These are phyloP conservation scores for Rapana venosa DNA, from an alignment of 2,888 invertebrate species.

Conservation along the genomic window DNA sequence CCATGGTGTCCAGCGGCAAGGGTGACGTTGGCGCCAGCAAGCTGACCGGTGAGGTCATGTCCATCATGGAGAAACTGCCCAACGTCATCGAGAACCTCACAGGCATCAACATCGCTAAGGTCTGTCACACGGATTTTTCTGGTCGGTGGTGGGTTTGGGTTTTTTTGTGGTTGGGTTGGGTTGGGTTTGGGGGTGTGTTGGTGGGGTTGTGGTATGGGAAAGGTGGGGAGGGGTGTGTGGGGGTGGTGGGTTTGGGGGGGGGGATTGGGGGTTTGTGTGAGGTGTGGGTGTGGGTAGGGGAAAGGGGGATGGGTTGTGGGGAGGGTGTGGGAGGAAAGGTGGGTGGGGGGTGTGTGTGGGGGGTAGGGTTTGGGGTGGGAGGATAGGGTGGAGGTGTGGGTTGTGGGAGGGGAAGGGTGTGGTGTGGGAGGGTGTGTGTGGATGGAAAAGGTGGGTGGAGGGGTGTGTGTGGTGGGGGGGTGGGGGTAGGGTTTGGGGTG, in stretches of 20 bases:
- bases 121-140: slow-evolving; percentile 44
- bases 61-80: slow-evolving; percentile 94
- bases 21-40: slow-evolving; percentile 95
- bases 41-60: slow-evolving; percentile 94
- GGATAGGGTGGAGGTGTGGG: neutral
- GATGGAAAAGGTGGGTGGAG: neutral
- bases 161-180: neutral
- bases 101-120: slow-evolving; percentile 89
- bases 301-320: neutral
- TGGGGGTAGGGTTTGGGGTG: neutral
- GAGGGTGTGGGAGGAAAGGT: too few species aligned
- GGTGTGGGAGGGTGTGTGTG: neutral
- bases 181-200: neutral
- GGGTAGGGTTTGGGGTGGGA: neutral
- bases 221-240: neutral
- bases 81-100: slow-evolving; percentile 93
- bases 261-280: too few species aligned
- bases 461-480: neutral
- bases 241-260: neutral
- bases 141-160: too few species aligned
- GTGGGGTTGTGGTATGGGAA: neutral
- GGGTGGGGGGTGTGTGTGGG: too few species aligned
- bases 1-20: slow-evolving; percentile 94
- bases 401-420: too few species aligned
- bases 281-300: neutral